Evolutionary conservation across 2,113 vertebrate genomes (phyloP).

Genomic region (Hyperoodon ampullatus): DNA sequence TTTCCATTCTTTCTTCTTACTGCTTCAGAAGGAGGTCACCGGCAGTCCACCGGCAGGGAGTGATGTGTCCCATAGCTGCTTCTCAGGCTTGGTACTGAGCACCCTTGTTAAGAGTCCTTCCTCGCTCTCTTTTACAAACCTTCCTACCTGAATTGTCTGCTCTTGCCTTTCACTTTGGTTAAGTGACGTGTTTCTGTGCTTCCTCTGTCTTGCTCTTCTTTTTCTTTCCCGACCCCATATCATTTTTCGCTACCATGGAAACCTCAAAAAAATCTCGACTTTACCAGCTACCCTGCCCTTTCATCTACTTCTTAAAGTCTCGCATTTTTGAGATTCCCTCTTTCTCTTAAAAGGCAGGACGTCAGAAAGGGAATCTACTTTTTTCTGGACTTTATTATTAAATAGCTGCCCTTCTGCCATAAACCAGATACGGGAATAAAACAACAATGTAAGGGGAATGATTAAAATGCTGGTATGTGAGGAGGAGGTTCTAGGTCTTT

Average conservation of each 20-base stretch:
- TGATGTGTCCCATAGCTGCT: neutral
- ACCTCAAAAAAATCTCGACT: neutral
- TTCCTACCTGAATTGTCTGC: neutral
- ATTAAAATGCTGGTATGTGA: neutral
- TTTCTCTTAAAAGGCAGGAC: neutral
- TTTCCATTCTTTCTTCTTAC: conserved; percentile 25
- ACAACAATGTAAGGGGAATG: neutral
- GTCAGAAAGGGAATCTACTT: neutral
- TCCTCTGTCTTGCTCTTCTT: neutral
- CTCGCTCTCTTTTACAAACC: neutral
- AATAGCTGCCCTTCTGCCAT: neutral
- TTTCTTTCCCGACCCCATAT: neutral
- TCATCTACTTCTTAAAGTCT: neutral
- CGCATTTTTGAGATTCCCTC: neutral
- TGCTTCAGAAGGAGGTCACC: neutral
- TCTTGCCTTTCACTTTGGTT: neutral
- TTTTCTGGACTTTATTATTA: neutral
- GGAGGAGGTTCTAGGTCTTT: neutral
- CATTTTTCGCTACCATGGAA: neutral
- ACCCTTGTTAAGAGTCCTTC: neutral
- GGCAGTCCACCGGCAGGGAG: neutral
- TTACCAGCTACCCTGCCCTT: neutral
- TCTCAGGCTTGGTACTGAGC: neutral
- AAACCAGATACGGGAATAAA: neutral
- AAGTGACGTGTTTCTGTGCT: neutral